Base-by-base conservation (phyloP, 37 sponge, comb jelly and placozoan species). In the Chondrosia reniformis region DNA sequence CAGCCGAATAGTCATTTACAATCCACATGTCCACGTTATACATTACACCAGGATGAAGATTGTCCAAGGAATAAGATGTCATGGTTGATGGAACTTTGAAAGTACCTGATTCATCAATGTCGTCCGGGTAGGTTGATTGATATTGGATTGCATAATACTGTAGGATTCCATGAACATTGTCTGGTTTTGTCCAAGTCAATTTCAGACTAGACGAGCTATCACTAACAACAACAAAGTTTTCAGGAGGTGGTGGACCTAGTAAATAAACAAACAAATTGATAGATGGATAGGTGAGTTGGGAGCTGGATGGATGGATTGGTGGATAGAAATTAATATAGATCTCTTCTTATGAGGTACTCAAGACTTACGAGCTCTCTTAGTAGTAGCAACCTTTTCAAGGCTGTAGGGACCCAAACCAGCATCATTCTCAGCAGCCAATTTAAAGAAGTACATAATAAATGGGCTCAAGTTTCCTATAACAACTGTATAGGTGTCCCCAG, bases 371-470 rank as follows among this genome's bases (percentile, higher is more conserved):
- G 67, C 67, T 30, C 39, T 31, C 7, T 30, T 40, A 32, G 67
- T 31, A 21, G 17, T 10, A 6, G 40, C 61, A 25, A 59, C n/a
- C 8, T 13, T 25, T 1, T 69, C 72, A 17, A 69, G 15, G 22
- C 37, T 34, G 72, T 38, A 39, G 15, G 72, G 72, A 40, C 72
- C 72, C 39, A 44, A 19, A 43, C 72, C 72, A 40, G 72, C 72
- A 41, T 17, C 41, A 40, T 69, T 69, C 3, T 43, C 3, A 40
- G 72, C 72, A 43, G 72, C 40, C 15, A 69, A 41, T 19, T 34
- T 25, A 69, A 69, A 36, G 3, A 24, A 41, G 24, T 69, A 69
- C 19, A 34, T 36, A 24, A n/a, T 40, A 25, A 43, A 69, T 43
- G 72, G 72, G n/a, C n/a, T 38, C 6, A 69, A 44, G 42, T 69